Percentiles rank a stretch among this genome's conserved stretches.
Evolutionary conservation across 2,888 invertebrate genomes (phyloP).

Genomic region (Xylota segnis): DNA sequence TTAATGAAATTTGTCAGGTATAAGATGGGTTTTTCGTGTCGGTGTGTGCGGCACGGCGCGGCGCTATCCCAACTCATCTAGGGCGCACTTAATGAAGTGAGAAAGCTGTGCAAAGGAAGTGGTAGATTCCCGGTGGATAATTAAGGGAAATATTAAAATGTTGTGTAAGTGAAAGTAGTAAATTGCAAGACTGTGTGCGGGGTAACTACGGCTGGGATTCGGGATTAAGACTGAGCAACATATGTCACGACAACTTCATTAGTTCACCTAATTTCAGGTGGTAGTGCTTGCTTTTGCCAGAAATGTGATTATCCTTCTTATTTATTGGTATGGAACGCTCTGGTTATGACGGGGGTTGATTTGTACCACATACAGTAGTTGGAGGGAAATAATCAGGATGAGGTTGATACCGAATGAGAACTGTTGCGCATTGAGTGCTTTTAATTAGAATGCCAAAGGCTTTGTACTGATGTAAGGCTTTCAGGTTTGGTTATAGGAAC

Average conservation of each 20-base stretch:
- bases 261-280: slow-evolving; percentile 47
- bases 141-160: slow-evolving; percentile 71
- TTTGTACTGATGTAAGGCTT: too few relatives aligned
- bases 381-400: too few relatives aligned
- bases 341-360: too few relatives aligned
- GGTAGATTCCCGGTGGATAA: slow-evolving; percentile 60
- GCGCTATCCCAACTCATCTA: slow-evolving; percentile 11
- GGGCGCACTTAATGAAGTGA: slow-evolving; percentile 73
- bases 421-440: too few relatives aligned
- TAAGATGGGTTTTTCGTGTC: slow-evolving; percentile 73
- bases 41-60: slow-evolving; percentile 6
- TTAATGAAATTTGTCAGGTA: slow-evolving; percentile 76
- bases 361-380: too few relatives aligned
- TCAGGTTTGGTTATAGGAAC: too few relatives aligned
- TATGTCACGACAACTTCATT: slow-evolving; percentile 68
- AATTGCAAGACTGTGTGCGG: slow-evolving; percentile 35
- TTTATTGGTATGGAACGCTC: too few relatives aligned
- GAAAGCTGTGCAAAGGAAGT: slow-evolving; percentile 64
- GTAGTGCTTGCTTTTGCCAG: background rate
- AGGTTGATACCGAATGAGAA: too few relatives aligned
- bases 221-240: slow-evolving; percentile 56
- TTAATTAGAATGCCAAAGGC: too few relatives aligned
- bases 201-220: slow-evolving; percentile 9
- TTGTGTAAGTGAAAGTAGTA: slow-evolving; percentile 54
- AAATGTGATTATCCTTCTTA: background rate